Evolutionary conservation across 2,888 invertebrate species (phyloP), one percentile per base, ranked within the genome.

Genomic region (Lasioglossum figueresi): DNA sequence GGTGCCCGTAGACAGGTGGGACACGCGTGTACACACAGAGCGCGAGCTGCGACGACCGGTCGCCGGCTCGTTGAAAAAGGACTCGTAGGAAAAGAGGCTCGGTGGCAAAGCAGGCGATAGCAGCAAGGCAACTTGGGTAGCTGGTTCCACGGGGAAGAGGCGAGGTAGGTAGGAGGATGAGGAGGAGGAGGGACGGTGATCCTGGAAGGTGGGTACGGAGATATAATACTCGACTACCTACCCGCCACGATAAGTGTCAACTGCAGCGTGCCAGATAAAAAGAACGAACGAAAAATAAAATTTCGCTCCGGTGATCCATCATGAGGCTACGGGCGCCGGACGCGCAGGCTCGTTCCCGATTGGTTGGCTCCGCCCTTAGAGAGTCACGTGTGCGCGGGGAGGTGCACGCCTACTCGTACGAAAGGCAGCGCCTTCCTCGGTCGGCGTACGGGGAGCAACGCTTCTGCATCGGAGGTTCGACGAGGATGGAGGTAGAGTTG

Each of bases 221-320:
- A 91, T 91, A 91, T 91, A 91, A 91, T 91, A 91, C 89, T 82
- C 91, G 86, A 86, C 90, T 91, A 89, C 90, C 88, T 90, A 90
- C 85, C 88, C 88, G 88, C 84, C 84, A 86, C 93, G 94, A 94
- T 94, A 95, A 94, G 94, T 94, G 94, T 95, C 94, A 94, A 95
- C 95, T 94, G 94, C 94, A 94, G 90, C 93, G 92, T 91, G 93
- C 91, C 91, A 95, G 95, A 95, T 95, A 95, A 94, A 95, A 83
- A 94, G 92, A 92, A 93, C 92, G 88, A 88, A 89, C 90, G 92
- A 93, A 93, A 94, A 93, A 94, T 93, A 94, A 93, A 94, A 94
- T 93, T 91, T 91, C 89, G 88, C 89, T 80, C 87, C 88, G 72
- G 91, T 93, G 94, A 95, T 95, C 95, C 95, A 95, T 95, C 95